Percentiles rank a stretch among this genome's conserved stretches.
phyloP scores from a whole-genome alignment of 92 coral and sea anemone species.

The Heteractis magnifica region DNA sequence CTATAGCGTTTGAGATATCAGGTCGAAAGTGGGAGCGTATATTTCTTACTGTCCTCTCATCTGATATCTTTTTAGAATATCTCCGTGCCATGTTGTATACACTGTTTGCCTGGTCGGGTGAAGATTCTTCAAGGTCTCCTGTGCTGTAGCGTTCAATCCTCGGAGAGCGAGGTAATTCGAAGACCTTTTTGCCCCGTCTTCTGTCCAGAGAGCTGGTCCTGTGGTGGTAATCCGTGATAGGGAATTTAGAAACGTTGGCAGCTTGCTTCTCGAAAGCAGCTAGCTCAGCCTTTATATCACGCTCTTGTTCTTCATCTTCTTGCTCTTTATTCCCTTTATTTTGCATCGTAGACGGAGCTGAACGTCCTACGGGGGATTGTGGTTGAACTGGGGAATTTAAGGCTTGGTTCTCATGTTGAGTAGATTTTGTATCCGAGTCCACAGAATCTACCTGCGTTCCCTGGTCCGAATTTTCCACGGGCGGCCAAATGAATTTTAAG shows the following conservation, averaged over 20 bases:
- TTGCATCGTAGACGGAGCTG: conserved; percentile 25
- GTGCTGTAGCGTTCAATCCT: conserved; percentile 36
- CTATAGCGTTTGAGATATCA: neutral
- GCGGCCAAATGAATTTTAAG: conserved; percentile 9
- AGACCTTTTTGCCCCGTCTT: conserved; percentile 36
- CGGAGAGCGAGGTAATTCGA: conserved; percentile 26
- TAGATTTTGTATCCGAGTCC: neutral
- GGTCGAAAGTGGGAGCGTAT: conserved; percentile 35
- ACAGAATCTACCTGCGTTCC: neutral
- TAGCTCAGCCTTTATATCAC: conserved; percentile 46
- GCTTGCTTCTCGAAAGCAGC: conserved; percentile 25
- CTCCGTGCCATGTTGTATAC: conserved; percentile 75
- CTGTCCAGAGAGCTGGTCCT: conserved; percentile 39
- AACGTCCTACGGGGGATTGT: conserved; percentile 19
- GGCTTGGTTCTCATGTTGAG: neutral
- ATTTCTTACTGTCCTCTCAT: conserved; percentile 36
- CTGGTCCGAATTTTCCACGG: neutral
- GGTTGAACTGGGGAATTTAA: neutral
- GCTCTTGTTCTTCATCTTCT: conserved; percentile 25
- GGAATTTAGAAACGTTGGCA: conserved; percentile 4
- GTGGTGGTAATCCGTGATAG: conserved; percentile 2
- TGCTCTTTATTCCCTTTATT: conserved; percentile 10
- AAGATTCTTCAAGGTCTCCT: conserved; percentile 12
- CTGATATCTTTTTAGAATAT: conserved; percentile 58
- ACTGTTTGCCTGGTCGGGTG: conserved; percentile 4